Conservation (phyloP, 1,140 invertebrate species). For the Lepidostoma basale region DNA sequence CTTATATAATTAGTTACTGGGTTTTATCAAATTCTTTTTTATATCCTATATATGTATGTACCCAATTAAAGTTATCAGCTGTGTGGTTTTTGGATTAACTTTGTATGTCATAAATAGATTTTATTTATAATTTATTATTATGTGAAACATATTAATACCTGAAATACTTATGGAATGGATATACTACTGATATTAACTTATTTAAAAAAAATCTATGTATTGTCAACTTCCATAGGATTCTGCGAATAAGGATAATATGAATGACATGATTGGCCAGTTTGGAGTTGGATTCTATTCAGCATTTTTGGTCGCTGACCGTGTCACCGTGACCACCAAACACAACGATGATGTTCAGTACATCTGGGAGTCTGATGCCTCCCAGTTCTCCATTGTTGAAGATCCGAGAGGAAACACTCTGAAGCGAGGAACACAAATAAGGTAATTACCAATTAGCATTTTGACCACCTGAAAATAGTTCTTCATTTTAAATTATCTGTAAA, state of each 20-base stretch:
- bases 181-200: neutral
- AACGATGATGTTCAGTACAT: constrained; percentile 96
- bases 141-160: too few species aligned
- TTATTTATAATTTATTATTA: too few species aligned
- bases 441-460: neutral
- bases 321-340: constrained; percentile 94
- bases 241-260: constrained; percentile 66
- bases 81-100: too few species aligned
- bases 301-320: constrained; percentile 90
- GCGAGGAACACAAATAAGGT: constrained; percentile 80
- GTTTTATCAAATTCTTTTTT: too few species aligned
- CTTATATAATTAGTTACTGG: too few species aligned
- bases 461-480: neutral
- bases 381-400: constrained; percentile 91
- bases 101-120: too few species aligned
- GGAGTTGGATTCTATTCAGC: constrained; percentile 98
- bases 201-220: neutral
- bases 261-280: constrained; percentile 93
- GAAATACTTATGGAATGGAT: too few species aligned
- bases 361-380: constrained; percentile 94
- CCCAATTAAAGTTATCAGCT: too few species aligned
- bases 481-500: too few species aligned
- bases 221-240: constrained; percentile 30
- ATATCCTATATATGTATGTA: too few species aligned
- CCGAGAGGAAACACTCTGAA: constrained; percentile 90